Conservation (phyloP, 2,888 invertebrate genomes). For the Stenurella melanura region DNA sequence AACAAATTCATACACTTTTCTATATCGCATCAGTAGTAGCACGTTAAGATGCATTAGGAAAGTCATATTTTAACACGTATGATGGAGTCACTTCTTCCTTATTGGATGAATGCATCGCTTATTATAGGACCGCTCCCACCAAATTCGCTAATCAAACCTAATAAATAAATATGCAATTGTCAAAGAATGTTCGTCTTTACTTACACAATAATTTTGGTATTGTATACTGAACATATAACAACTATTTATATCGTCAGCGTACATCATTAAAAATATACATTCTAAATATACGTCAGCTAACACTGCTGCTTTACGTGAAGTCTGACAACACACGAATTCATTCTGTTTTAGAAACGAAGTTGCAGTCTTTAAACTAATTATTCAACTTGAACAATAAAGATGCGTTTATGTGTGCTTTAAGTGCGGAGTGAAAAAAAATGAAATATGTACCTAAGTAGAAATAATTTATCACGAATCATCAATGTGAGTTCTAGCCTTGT, state of each 20-base stretch:
- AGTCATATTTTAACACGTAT: constrained; percentile 10
- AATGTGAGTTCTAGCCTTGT: constrained; percentile 59
- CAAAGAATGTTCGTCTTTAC: constrained; percentile 53
- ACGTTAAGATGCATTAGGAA: not conserved
- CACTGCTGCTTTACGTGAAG: constrained; percentile 46
- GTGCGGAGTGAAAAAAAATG: constrained; percentile 41
- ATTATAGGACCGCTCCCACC: constrained; percentile 49
- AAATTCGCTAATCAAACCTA: constrained; percentile 48
- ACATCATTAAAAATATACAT: constrained; percentile 66
- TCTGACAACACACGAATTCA: constrained; percentile 48
- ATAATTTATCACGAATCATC: constrained; percentile 12
- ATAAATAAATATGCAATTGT: constrained; percentile 51
- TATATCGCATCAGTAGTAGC: not conserved
- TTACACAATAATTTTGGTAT: constrained; percentile 56
- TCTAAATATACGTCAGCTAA: constrained; percentile 64
- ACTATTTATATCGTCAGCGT: constrained; percentile 65
- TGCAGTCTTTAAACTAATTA: constrained; percentile 27
- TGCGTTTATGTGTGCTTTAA: constrained; percentile 14
- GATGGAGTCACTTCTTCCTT: constrained; percentile 37
- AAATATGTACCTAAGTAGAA: constrained; percentile 39
- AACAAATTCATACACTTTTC: not conserved
- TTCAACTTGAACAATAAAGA: constrained; percentile 26
- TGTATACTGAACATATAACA: constrained; percentile 54
- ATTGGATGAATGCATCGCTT: constrained; percentile 34
- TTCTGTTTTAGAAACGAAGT: constrained; percentile 40